These are phyloP conservation scores for Rhincodon typus DNA, from an alignment of 2,797 vertebrate genomes.

Conservation along the genomic window DNA sequence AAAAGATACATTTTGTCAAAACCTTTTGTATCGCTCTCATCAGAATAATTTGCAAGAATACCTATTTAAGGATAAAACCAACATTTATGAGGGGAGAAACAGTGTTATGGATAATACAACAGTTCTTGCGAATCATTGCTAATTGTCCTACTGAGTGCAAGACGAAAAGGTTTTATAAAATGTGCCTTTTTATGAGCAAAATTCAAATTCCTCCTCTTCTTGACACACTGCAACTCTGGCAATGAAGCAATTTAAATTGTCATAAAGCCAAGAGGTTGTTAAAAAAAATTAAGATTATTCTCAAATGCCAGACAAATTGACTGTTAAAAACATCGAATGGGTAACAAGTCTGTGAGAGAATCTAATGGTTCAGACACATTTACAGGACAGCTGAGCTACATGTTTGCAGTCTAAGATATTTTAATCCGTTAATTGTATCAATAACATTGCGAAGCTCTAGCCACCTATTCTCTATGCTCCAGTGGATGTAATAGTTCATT, in stretches of 20 bases:
- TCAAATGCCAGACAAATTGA: neutral
- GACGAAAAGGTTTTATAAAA: too few relatives aligned
- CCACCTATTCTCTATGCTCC: neutral
- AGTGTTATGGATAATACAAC: too few relatives aligned
- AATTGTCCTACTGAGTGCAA: too few relatives aligned
- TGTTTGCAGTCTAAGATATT: neutral
- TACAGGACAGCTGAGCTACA: neutral
- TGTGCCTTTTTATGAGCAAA: too few relatives aligned
- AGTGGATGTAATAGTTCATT: neutral
- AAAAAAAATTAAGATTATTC: neutral
- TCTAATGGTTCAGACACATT: neutral
- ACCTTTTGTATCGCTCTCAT: too few relatives aligned
- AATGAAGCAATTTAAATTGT: neutral
- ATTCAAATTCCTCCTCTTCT: too few relatives aligned
- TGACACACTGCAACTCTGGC: neutral
- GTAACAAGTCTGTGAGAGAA: neutral
- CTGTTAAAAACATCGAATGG: neutral
- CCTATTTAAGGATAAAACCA: too few relatives aligned
- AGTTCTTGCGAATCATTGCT: too few relatives aligned
- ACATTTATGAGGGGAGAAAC: too few relatives aligned
- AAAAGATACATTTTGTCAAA: too few relatives aligned
- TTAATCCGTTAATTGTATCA: neutral
- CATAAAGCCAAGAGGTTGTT: neutral
- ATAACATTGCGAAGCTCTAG: neutral
- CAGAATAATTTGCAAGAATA: too few relatives aligned